phyloP scores from a whole-genome alignment of 1,140 invertebrate species.

The Drosophila mojavensis region DNA sequence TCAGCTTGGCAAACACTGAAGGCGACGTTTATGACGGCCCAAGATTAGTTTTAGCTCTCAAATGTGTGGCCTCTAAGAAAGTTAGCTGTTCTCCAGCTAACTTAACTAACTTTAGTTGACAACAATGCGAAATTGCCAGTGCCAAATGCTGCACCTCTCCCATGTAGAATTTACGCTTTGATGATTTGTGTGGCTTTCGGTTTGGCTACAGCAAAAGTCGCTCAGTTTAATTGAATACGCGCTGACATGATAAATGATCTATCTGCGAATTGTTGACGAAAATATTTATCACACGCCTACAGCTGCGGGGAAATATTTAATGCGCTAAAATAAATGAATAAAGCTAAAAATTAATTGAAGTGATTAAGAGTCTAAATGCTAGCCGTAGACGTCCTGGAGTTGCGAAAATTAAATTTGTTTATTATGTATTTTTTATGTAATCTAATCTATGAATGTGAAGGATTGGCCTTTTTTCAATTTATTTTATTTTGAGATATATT shows the following conservation, averaged over 20 bases:
- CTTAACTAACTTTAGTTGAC: background rate
- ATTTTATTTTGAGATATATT: too few relatives aligned
- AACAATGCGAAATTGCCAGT: too few relatives aligned
- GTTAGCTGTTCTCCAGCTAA: background rate
- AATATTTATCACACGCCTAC: slow-evolving; percentile 58
- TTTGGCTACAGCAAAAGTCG: slow-evolving; percentile 46
- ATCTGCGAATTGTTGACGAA: slow-evolving; percentile 18
- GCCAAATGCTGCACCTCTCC: too few relatives aligned
- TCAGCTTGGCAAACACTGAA: slow-evolving; percentile 6
- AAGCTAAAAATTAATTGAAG: background rate
- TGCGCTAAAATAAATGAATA: background rate
- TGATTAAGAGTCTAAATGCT: background rate
- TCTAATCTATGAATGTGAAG: too few relatives aligned
- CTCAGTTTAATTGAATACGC: slow-evolving; percentile 67
- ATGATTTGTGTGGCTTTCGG: too few relatives aligned
- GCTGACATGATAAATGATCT: slow-evolving; percentile 57
- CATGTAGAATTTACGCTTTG: too few relatives aligned
- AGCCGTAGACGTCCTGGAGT: too few relatives aligned
- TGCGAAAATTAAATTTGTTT: too few relatives aligned
- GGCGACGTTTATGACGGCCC: background rate
- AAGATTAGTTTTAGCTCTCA: slow-evolving; percentile 10
- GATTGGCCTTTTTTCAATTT: too few relatives aligned
- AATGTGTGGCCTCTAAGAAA: background rate
- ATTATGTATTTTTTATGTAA: too few relatives aligned
- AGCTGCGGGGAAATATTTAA: background rate